phyloP scores from a whole-genome alignment of 1,140 invertebrate species.

The Andrena cerasifolii region DNA sequence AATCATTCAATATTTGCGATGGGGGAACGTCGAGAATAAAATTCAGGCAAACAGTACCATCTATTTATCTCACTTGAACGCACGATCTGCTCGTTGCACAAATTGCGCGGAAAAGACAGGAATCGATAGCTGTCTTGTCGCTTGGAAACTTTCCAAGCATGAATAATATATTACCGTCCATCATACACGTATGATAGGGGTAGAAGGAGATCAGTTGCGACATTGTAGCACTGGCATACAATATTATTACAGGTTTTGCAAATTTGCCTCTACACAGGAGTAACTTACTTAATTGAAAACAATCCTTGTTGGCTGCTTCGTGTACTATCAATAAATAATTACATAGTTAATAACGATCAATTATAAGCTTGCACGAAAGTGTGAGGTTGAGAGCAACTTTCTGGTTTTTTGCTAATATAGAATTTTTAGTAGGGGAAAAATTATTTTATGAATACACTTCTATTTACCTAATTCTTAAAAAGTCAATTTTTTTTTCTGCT shows the following conservation, averaged over 20 bases:
- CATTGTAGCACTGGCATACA: conserved; percentile 9
- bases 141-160: conserved; percentile 55
- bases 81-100: not conserved
- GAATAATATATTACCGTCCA: conserved; percentile 55
- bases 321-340: not conserved
- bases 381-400: too few relatives aligned
- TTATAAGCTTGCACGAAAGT: too few relatives aligned
- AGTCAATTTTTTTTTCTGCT: too few relatives aligned
- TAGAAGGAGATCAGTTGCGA: conserved; percentile 9
- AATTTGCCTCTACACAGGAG: not conserved
- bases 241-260: not conserved
- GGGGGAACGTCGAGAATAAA: not conserved
- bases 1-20: not conserved
- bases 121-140: conserved; percentile 22
- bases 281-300: not conserved
- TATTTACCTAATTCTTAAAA: too few relatives aligned
- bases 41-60: not conserved
- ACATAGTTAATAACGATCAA: too few relatives aligned
- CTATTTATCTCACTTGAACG: not conserved
- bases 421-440: too few relatives aligned
- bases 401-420: too few relatives aligned
- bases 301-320: not conserved
- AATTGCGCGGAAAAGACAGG: conserved; percentile 35
- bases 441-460: too few relatives aligned
- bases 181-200: conserved; percentile 14